A percentile compares a stretch with the other conserved stretches of the same genome.
These are phyloP conservation scores for Drosophila sp. DNA, from an alignment of 1,140 invertebrate genomes.

Conservation along the genomic window DNA sequence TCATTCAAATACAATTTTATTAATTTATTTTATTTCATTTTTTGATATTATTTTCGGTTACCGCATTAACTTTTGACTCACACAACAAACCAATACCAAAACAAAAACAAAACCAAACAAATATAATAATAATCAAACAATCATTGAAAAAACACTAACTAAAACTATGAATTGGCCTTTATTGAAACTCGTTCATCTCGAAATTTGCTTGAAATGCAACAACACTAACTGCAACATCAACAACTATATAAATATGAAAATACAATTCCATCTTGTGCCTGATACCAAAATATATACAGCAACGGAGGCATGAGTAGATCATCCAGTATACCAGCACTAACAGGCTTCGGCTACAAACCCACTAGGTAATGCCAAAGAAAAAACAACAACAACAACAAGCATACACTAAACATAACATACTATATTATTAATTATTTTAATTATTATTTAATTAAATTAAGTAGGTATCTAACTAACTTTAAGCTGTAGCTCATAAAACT, in stretches of 20 bases:
- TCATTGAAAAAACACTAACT: slow-evolving; percentile 47
- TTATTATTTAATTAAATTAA: slow-evolving; percentile 26
- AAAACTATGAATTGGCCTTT: slow-evolving; percentile 67
- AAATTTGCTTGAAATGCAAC: slow-evolving; percentile 67
- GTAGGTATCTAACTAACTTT: slow-evolving; percentile 13
- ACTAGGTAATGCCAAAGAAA: slow-evolving; percentile 85
- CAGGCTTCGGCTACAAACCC: slow-evolving; percentile 90
- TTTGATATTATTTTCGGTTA: slow-evolving; percentile 70
- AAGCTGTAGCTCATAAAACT: slow-evolving; percentile 36
- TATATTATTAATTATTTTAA: slow-evolving; percentile 37
- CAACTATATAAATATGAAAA: slow-evolving; percentile 37
- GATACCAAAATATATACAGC: slow-evolving; percentile 65
- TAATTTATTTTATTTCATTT: slow-evolving; percentile 69
- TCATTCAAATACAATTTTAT: slow-evolving; percentile 47
- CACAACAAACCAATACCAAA: slow-evolving; percentile 44
- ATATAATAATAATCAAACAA: slow-evolving; percentile 12
- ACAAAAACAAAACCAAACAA: slow-evolving; percentile 29
- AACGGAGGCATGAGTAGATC: slow-evolving; percentile 92
- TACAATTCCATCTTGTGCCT: slow-evolving; percentile 51
- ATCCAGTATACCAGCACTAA: slow-evolving; percentile 93
- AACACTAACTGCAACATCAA: slow-evolving; percentile 61
- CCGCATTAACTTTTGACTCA: slow-evolving; percentile 65
- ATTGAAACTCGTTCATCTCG: slow-evolving; percentile 47
- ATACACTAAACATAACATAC: slow-evolving; percentile 58
- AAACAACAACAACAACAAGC: slow-evolving; percentile 12